Base-by-base conservation (phyloP, 2,113 vertebrate genomes). In the Arizona elegans region DNA sequence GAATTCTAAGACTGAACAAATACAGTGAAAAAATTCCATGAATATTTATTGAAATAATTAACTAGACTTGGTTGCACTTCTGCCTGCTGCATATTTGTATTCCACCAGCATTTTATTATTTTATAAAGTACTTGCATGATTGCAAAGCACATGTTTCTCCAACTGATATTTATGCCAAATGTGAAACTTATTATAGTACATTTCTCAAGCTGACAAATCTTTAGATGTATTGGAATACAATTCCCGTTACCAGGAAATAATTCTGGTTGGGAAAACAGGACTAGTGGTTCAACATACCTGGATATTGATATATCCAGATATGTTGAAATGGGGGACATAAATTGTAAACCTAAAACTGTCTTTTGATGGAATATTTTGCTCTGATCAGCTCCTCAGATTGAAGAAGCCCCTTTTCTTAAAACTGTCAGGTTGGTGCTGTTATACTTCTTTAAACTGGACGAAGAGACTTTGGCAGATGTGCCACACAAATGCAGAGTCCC, bases 11-110 rank as follows among this genome's bases (percentile, higher is more conserved):
- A 91, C 65, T 94, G 92, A 93, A 94, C 95, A 97, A 96, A 96
- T 92, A 91, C 94, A 54, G 90, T 94, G 93, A 94, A 89, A 95
- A 38, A 96, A 93, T 47, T 89, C 94, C 89, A 96, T 97, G 96
- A 96, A 96, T 97, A 96, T 96, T 96, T 94, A 96, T 93, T 62
- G 19, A 56, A 10, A 11, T 92, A 96, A 96, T 95, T 93, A 91
- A 95, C 95, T 75, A 92, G 93, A 95, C 95, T 95, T 94, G 95
- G 95, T 93, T 91, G 1, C 94, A 89, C 94, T 21, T 50, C 95
- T 95, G 86, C 95, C 91, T 95, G 93, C 95, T 96, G 96, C 93
- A 94, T 91, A n/a, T 94, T 95, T 94, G 11, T 88, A 29, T 95
- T 95, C 92, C 94, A 62, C 85, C 87, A 93, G 94, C 93, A 53